These are phyloP conservation scores for Orthonyx spaldingii DNA, from an alignment of 2,113 vertebrate species.

Conservation along the genomic window DNA sequence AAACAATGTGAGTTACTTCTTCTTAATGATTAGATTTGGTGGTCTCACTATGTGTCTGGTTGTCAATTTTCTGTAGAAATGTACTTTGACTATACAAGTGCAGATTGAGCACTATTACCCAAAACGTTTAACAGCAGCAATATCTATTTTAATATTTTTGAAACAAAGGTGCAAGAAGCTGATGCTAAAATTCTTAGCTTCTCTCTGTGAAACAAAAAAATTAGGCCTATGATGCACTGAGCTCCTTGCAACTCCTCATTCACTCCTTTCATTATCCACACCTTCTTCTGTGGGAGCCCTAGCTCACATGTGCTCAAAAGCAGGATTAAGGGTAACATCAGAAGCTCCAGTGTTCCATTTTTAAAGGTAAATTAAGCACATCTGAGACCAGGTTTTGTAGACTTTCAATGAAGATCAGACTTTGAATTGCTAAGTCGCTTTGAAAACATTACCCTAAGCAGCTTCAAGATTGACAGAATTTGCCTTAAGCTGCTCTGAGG, in stretches of 20 bases:
- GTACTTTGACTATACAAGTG: neutral
- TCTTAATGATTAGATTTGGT: neutral
- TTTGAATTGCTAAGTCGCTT: neutral
- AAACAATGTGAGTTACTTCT: neutral
- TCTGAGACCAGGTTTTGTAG: neutral
- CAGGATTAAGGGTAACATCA: neutral
- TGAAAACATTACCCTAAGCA: constrained; percentile 14
- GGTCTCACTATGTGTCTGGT: neutral
- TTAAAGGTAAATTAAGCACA: constrained; percentile 7
- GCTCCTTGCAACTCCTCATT: neutral
- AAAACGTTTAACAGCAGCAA: neutral
- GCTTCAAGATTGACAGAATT: constrained; percentile 21
- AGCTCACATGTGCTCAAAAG: neutral
- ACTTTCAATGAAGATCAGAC: constrained; percentile 29
- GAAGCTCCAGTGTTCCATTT: neutral
- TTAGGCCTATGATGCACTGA: neutral
- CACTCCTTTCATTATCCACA: neutral
- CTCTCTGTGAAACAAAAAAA: neutral
- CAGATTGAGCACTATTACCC: neutral
- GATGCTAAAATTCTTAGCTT: neutral
- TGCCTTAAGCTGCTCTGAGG: neutral
- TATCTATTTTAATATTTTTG: neutral
- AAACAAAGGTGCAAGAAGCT: neutral
- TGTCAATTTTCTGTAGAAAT: neutral
- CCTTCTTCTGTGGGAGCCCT: neutral